Base-by-base conservation (phyloP, 2,113 vertebrate species). In the Monopterus albus region DNA sequence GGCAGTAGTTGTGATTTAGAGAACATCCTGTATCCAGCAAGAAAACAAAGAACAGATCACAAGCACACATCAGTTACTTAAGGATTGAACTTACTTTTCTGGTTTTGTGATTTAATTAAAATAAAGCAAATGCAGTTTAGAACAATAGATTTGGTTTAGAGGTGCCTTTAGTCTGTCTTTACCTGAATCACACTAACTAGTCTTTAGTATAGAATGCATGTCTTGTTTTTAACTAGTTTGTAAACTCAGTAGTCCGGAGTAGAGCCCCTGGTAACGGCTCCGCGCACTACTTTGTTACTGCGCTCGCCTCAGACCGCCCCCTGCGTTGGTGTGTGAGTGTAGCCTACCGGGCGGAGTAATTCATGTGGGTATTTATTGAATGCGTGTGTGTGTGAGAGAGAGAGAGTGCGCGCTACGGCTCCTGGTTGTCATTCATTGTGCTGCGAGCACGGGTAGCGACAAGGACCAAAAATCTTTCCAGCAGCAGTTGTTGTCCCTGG, bases 341-440 rank as follows among this genome's bases (percentile, higher is more conserved):
- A 65, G 73, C 47, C 83, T 76, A 83, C 68, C 86, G 89, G 93
- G 96, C 95, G 96, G 93, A 98, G 94, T 94, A 94, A 96, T 97
- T 92, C 91, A 56, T 46, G 84, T 56, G 61, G 72, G 46, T 84
- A 63, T 74, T 80, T 65, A 28, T 36, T 46, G 28, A 50, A 59
- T 68, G 76, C 35, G 14, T 71, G 84, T 75, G 86, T 85, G 94
- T 72, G 94, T 93, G 92, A n/a, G n/a, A n/a, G n/a, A n/a, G n/a
- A n/a, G n/a, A n/a, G n/a, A 78, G 95, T 77, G 91, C 86, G 95
- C 95, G 94, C 94, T 96, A 75, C 93, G 94, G 95, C 94, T 89
- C 87, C 83, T 91, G 88, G 93, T 88, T 95, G 95, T 96, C 96
- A 95, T 91, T 97, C 95, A 95, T 93, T 94, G 92, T 94, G 89